Conservation (phyloP, 2,888 invertebrate species). For the Hedychridium roseum region DNA sequence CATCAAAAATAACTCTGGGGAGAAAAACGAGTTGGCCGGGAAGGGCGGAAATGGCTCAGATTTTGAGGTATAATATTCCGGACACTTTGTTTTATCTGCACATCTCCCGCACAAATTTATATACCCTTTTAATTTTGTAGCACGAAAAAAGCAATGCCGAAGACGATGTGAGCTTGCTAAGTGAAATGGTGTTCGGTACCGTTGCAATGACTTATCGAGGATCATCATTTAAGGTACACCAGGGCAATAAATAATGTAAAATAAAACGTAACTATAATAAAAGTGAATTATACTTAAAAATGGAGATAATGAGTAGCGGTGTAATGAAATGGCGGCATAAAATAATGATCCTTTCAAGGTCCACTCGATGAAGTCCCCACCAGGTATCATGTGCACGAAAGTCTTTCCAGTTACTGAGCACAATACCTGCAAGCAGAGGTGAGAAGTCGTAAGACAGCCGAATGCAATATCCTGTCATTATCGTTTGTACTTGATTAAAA, state of each 20-base stretch:
- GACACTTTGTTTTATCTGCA: too few relatives aligned
- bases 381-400: constrained; percentile 63
- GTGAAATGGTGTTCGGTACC: constrained; percentile 93
- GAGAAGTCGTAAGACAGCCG: too few relatives aligned
- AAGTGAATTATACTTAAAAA: too few relatives aligned
- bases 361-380: constrained; percentile 65
- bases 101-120: too few relatives aligned
- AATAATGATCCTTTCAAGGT: constrained; percentile 46
- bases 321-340: too few relatives aligned
- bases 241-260: too few relatives aligned
- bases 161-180: constrained; percentile 76
- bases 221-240: constrained; percentile 80
- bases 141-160: constrained; percentile 27
- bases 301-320: too few relatives aligned
- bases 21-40: constrained; percentile 65
- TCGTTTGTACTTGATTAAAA: not conserved
- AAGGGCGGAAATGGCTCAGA: constrained; percentile 69
- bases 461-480: too few relatives aligned
- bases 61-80: too few relatives aligned
- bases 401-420: constrained; percentile 59
- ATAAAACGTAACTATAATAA: too few relatives aligned
- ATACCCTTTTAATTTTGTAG: constrained; percentile 28
- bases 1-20: constrained; percentile 16
- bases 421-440: constrained; percentile 47
- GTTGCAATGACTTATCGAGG: constrained; percentile 89